Percentiles rank a stretch among this genome's conserved stretches.
Evolutionary conservation across 2,113 vertebrate species (phyloP).

Genomic region (Strix aluco): DNA sequence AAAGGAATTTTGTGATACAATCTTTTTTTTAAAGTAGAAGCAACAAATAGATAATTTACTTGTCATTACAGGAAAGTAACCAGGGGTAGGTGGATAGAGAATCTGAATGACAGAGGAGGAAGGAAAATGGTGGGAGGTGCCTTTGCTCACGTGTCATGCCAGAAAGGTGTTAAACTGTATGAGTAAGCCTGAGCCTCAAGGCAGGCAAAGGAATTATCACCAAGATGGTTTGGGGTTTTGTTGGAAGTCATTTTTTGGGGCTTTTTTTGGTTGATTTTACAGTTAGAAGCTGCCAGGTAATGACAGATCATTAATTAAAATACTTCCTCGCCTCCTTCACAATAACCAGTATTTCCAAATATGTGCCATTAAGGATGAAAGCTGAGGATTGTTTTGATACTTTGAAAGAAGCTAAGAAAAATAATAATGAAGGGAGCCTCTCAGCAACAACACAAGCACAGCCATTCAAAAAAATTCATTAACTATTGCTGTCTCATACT

Average conservation of each 20-base stretch:
- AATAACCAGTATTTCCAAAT: neutral
- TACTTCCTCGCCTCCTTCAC: neutral
- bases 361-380: neutral
- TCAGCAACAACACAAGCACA: neutral
- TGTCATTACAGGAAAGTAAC: neutral
- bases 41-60: neutral
- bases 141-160: neutral
- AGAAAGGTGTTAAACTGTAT: neutral
- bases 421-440: neutral
- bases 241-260: neutral
- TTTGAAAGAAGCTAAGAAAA: neutral
- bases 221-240: neutral
- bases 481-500: neutral
- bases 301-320: neutral
- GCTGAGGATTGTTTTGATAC: neutral
- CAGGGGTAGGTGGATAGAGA: neutral
- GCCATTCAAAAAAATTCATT: neutral
- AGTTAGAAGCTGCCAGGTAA: neutral
- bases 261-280: neutral
- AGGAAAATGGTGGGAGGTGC: neutral
- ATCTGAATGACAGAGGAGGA: neutral
- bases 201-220: neutral
- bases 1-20: neutral
- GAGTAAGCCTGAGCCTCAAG: neutral
- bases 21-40: neutral